phyloP scores from a whole-genome alignment of 2,113 vertebrate species.

The Neomonachus schauinslandi region DNA sequence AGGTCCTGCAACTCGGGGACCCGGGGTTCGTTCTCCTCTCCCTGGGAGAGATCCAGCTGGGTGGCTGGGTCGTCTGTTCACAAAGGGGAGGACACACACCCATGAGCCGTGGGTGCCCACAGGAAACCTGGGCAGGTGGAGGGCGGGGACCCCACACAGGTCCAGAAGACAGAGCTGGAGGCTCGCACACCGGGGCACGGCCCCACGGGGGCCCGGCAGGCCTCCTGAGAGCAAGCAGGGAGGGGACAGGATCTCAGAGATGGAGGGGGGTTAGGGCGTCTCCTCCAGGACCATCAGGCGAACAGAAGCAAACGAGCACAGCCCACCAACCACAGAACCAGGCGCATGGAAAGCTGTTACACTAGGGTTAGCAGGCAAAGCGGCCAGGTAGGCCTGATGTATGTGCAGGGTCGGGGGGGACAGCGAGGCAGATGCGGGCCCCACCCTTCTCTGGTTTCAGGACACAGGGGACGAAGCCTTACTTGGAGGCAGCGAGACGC shows the following conservation, averaged over 20 bases:
- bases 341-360: too few relatives aligned
- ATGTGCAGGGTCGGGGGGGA: neutral
- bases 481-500: conserved; percentile 69
- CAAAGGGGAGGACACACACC: neutral
- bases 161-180: neutral
- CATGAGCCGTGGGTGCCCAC: neutral
- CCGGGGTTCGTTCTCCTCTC: conserved; percentile 53
- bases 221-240: neutral
- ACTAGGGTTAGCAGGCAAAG: neutral
- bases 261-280: neutral
- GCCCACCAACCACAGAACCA: neutral
- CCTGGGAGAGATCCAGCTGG: conserved; percentile 41
- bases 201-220: neutral
- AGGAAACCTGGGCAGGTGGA: neutral
- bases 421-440: neutral
- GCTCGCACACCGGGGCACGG: neutral
- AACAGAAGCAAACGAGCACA: neutral
- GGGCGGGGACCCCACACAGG: neutral
- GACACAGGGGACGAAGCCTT: neutral
- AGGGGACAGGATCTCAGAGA: neutral
- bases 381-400: neutral
- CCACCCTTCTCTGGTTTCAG: neutral
- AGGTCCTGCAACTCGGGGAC: conserved; percentile 62
- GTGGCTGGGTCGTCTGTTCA: conserved; percentile 25
- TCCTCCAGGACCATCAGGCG: neutral